Conservation (phyloP, 1,140 invertebrate species). For the Trichonephila inaurata region DNA sequence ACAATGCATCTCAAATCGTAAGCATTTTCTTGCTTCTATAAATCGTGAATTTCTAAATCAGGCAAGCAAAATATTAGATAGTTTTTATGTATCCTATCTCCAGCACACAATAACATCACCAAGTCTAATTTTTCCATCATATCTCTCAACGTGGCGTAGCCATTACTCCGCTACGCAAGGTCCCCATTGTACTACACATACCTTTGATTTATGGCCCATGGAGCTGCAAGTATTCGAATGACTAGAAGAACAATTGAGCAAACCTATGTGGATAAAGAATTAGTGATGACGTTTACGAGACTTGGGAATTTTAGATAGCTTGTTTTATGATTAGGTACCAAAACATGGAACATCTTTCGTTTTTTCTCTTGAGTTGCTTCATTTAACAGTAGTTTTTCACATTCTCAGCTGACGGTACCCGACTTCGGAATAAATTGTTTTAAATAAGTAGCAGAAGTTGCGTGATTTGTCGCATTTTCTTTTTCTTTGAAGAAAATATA, state of each 20-base stretch:
- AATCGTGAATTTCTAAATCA: conserved; percentile 48
- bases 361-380: neutral
- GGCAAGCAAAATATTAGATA: conserved; percentile 33
- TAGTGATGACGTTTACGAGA: conserved; percentile 60
- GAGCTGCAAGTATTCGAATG: neutral
- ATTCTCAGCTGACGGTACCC: too few relatives aligned
- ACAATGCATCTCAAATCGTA: neutral
- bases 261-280: conserved; percentile 62
- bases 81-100: conserved; percentile 62
- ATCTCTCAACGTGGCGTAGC: conserved; percentile 50
- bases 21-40: neutral
- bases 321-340: conserved; percentile 62
- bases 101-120: conserved; percentile 60
- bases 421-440: neutral
- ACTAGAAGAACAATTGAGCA: conserved; percentile 52
- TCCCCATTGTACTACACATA: conserved; percentile 64
- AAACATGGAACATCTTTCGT: conserved; percentile 47
- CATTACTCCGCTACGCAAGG: conserved; percentile 40
- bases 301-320: conserved; percentile 63
- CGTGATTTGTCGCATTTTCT: too few relatives aligned
- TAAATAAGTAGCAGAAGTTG: neutral
- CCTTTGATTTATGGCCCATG: conserved; percentile 48
- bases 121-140: conserved; percentile 57
- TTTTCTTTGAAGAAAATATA: too few relatives aligned
- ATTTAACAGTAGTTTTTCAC: conserved; percentile 1